A percentile compares a stretch with the other conserved stretches of the same genome.
Evolutionary conservation across 2,797 vertebrate species (phyloP).

Genomic region (Sebastes diploproa): DNA sequence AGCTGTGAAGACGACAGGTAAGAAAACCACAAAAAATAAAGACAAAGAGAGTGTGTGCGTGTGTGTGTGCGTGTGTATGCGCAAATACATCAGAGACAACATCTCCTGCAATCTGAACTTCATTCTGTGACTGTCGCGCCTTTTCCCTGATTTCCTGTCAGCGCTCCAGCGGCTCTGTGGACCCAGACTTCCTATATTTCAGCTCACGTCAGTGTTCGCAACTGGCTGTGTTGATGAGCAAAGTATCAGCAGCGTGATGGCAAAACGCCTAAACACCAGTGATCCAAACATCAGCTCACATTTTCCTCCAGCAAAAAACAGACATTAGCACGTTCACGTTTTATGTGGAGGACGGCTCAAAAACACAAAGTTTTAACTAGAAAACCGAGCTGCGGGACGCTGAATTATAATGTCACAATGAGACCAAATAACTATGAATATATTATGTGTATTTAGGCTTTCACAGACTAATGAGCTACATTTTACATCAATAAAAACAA

Average conservation of each 20-base stretch:
- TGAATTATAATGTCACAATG: neutral
- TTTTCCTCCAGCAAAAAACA: neutral
- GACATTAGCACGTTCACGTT: neutral
- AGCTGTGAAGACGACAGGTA: constrained; percentile 1
- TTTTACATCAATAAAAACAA: neutral
- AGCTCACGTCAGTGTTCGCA: constrained; percentile 10
- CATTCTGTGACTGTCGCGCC: constrained; percentile 16
- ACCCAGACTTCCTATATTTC: neutral
- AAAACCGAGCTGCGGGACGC: neutral
- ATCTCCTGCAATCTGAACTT: constrained; percentile 30
- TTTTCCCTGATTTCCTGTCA: constrained; percentile 39
- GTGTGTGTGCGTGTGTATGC: neutral
- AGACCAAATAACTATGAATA: neutral
- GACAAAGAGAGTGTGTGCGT: neutral
- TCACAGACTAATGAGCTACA: neutral
- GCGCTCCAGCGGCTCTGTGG: neutral
- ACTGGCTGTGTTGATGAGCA: constrained; percentile 8
- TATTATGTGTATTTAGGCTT: neutral
- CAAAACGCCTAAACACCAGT: constrained; percentile 4
- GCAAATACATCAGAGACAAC: constrained; percentile 13
- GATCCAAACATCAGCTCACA: neutral
- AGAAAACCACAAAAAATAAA: constrained; percentile 8
- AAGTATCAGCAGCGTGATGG: neutral
- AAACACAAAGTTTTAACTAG: neutral
- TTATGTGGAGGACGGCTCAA: neutral